These are phyloP conservation scores for Leptinotarsa lineolata DNA, from an alignment of 1,140 invertebrate genomes.

Conservation along the genomic window DNA sequence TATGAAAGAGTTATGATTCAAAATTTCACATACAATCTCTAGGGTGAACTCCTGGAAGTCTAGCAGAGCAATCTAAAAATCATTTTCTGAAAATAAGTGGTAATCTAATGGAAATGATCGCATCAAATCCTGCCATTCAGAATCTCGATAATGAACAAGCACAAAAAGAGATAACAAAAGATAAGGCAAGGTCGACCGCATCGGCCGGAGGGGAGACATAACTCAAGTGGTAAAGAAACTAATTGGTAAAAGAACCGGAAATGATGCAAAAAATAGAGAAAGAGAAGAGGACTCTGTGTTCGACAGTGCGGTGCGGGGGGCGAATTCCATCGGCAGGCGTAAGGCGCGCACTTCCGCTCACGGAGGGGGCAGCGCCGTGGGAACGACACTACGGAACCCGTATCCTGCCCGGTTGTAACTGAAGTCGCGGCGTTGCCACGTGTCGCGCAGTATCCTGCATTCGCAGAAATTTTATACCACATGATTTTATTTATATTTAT, in stretches of 20 bases:
- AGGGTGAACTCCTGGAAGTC: too few relatives aligned
- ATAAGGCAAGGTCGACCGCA: not conserved
- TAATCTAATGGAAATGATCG: too few relatives aligned
- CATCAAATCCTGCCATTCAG: too few relatives aligned
- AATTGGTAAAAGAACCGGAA: conserved; percentile 48
- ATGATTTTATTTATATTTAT: too few relatives aligned
- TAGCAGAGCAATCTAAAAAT: too few relatives aligned
- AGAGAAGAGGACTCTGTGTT: not conserved
- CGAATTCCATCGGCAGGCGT: conserved; percentile 2
- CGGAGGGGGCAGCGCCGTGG: not conserved
- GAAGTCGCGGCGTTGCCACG: not conserved
- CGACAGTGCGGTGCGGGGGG: not conserved
- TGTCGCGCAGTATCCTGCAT: not conserved
- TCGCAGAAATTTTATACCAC: too few relatives aligned
- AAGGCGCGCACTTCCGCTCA: conserved; percentile 1
- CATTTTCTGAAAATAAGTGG: too few relatives aligned
- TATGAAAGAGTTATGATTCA: too few relatives aligned
- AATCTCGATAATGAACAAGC: too few relatives aligned
- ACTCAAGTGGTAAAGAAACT: conserved; percentile 20
- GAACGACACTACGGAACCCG: conserved; percentile 7
- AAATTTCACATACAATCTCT: too few relatives aligned
- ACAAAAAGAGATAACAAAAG: not conserved
- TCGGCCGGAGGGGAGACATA: not conserved
- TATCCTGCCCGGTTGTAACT: not conserved
- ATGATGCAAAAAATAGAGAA: conserved; percentile 39